phyloP scores from a whole-genome alignment of 2,113 vertebrate species.

The Tupaia tana region DNA sequence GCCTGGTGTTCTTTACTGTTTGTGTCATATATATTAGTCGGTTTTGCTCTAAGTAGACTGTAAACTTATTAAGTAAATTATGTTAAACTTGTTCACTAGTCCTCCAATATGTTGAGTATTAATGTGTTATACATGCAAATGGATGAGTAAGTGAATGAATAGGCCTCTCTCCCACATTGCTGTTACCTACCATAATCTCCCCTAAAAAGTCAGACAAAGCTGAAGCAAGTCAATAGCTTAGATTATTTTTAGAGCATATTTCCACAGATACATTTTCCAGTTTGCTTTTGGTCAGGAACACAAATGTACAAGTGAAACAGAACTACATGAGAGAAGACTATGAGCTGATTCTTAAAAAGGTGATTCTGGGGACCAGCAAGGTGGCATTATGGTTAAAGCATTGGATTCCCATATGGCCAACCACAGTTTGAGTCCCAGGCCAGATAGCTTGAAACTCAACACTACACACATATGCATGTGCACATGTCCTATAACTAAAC shows the following conservation, averaged over 20 bases:
- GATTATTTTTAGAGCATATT: neutral
- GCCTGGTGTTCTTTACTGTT: neutral
- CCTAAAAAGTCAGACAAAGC: neutral
- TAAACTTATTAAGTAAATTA: neutral
- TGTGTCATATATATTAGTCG: neutral
- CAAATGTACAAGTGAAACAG: conserved; percentile 1
- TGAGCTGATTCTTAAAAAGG: neutral
- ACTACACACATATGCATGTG: no score
- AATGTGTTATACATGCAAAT: neutral
- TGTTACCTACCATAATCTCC: neutral
- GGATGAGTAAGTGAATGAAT: neutral
- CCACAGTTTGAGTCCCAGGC: no score
- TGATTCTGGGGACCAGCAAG: neutral
- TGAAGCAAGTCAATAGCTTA: neutral
- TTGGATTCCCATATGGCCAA: no score
- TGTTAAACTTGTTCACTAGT: neutral
- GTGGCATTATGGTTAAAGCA: no score
- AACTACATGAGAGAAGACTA: neutral
- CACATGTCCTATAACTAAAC: no score
- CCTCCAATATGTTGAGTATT: neutral
- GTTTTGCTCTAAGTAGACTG: neutral
- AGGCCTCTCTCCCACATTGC: neutral
- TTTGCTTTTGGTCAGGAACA: neutral
- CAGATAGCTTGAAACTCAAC: no score
- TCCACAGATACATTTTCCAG: neutral